Conservation (phyloP, 2,797 vertebrate genomes). For the Muscicapa striata region DNA sequence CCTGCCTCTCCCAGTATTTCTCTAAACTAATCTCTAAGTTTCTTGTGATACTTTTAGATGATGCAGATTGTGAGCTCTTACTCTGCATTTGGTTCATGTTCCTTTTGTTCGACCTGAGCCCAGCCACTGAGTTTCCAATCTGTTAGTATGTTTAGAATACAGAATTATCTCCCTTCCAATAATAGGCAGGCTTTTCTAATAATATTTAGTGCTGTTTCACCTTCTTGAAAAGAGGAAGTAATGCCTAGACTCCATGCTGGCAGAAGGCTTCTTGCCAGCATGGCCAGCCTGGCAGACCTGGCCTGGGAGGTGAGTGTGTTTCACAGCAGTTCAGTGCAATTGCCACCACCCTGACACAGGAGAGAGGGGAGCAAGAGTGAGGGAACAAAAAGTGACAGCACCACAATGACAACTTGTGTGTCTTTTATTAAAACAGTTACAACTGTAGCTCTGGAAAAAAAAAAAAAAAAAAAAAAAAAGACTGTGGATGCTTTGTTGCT, state of each 20-base stretch:
- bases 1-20: background rate
- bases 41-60: background rate
- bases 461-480: background rate
- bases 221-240: background rate
- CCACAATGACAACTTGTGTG: background rate
- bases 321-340: background rate
- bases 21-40: background rate
- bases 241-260: background rate
- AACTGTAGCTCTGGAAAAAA: slow-evolving; percentile 4
- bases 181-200: background rate
- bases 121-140: background rate
- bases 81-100: background rate
- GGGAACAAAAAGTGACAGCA: background rate
- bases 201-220: background rate
- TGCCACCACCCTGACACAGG: too few relatives aligned
- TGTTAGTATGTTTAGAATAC: background rate
- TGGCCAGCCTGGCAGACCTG: background rate
- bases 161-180: background rate
- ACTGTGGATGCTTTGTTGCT: background rate
- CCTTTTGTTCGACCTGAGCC: background rate
- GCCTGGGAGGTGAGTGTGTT: background rate
- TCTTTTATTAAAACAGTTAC: slow-evolving; percentile 70
- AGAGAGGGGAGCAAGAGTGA: background rate
- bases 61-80: background rate
- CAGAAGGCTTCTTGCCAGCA: rapidly evolving